A percentile compares a stretch with the other conserved stretches of the same genome.
Evolutionary conservation across 2,113 vertebrate species (phyloP).

Genomic region (Syngnathoides biaculeatus): DNA sequence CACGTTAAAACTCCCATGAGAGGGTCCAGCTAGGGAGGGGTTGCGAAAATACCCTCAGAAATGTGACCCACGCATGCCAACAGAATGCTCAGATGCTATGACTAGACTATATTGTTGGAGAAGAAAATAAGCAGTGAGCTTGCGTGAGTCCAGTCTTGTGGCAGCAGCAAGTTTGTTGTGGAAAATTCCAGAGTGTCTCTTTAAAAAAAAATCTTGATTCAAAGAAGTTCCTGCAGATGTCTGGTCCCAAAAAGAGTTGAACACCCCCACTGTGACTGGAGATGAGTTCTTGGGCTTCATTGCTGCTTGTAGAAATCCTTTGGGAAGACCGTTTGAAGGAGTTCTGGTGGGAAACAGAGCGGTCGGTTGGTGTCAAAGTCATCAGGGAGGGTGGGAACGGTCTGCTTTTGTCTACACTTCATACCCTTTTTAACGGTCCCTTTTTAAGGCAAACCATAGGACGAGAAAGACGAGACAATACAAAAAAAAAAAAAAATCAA

Average conservation of each 20-base stretch:
- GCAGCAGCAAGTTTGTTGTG: constrained; percentile 57
- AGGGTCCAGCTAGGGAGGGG: constrained; percentile 14
- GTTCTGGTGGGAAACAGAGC: background rate
- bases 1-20: constrained; percentile 40
- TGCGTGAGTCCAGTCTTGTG: constrained; percentile 22
- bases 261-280: background rate
- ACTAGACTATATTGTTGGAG: constrained; percentile 18
- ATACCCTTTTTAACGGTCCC: constrained; percentile 77
- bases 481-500: constrained; percentile 51
- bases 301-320: constrained; percentile 30
- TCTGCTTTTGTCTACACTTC: constrained; percentile 62
- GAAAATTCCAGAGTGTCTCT: constrained; percentile 33
- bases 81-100: background rate
- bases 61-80: constrained; percentile 43
- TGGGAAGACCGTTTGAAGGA: constrained; percentile 11
- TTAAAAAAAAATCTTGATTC: constrained; percentile 21
- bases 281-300: background rate
- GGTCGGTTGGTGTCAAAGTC: background rate
- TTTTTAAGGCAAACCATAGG: constrained; percentile 77
- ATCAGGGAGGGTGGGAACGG: constrained; percentile 45
- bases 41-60: constrained; percentile 28
- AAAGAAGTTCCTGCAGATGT: constrained; percentile 29
- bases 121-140: constrained; percentile 31
- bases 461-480: constrained; percentile 58
- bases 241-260: background rate